phyloP scores from a whole-genome alignment of 2,888 invertebrate genomes.

The Pemphredon lugubris region DNA sequence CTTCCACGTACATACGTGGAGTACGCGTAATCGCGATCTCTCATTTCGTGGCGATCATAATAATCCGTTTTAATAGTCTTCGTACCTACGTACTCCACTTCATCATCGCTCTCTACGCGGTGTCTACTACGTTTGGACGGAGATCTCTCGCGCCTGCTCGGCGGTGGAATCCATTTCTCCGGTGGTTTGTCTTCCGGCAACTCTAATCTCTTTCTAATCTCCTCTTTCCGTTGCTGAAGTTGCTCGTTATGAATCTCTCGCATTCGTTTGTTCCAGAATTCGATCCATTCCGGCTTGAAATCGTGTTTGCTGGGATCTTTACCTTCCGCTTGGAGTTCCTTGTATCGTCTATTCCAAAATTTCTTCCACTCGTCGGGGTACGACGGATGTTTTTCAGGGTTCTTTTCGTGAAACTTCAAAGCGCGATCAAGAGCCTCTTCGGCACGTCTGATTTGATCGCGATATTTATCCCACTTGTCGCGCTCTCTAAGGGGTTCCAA shows the following conservation, averaged over 20 bases:
- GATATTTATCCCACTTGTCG: slow-evolving; percentile 83
- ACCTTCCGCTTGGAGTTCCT: slow-evolving; percentile 88
- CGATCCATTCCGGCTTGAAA: slow-evolving; percentile 94
- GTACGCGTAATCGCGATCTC: slow-evolving; percentile 64
- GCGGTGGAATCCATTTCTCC: slow-evolving; percentile 64
- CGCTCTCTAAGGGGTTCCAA: slow-evolving; percentile 79
- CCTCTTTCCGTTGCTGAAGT: slow-evolving; percentile 85
- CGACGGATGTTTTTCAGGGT: slow-evolving; percentile 93
- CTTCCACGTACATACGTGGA: slow-evolving; percentile 63
- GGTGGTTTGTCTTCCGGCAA: slow-evolving; percentile 81
- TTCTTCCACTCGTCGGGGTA: slow-evolving; percentile 95
- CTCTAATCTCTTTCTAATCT: slow-evolving; percentile 85
- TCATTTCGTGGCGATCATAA: slow-evolving; percentile 72
- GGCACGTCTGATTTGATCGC: slow-evolving; percentile 79
- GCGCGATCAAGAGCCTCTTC: slow-evolving; percentile 85
- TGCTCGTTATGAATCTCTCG: slow-evolving; percentile 89
- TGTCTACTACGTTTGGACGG: slow-evolving; percentile 55
- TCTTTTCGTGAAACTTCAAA: slow-evolving; percentile 89
- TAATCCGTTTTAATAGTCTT: slow-evolving; percentile 71
- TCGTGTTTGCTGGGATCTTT: slow-evolving; percentile 91
- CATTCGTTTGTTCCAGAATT: slow-evolving; percentile 92
- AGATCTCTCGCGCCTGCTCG: slow-evolving; percentile 62
- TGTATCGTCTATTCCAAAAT: slow-evolving; percentile 93
- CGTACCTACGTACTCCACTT: slow-evolving; percentile 77
- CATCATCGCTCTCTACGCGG: slow-evolving; percentile 76